Conservation (phyloP, 2,888 invertebrate species). For the Heptascelio sp. region DNA sequence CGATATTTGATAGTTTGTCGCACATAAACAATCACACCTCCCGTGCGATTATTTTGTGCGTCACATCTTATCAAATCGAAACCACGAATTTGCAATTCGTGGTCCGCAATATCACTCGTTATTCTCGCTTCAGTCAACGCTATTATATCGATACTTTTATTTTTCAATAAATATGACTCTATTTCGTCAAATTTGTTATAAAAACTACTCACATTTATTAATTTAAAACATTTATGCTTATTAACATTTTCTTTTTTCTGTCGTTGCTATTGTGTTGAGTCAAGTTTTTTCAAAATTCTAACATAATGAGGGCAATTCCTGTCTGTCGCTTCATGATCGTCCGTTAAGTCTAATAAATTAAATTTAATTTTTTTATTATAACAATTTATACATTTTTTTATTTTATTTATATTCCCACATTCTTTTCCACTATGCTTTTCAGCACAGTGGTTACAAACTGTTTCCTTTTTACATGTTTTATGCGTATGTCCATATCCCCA, state of each 20-base stretch:
- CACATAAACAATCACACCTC: neutral
- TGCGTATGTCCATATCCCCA: too few relatives aligned
- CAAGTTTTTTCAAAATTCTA: neutral
- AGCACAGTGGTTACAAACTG: neutral
- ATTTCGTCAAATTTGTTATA: slow-evolving; percentile 5
- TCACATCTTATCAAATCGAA: neutral
- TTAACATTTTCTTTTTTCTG: neutral
- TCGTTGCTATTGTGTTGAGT: neutral
- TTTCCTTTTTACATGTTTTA: neutral
- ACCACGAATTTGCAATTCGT: neutral
- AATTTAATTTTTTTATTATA: neutral
- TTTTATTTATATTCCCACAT: neutral
- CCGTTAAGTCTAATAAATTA: neutral
- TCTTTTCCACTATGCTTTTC: neutral
- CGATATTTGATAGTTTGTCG: neutral
- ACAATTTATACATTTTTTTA: neutral
- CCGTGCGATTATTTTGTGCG: neutral
- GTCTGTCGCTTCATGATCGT: too few relatives aligned
- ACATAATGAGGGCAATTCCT: too few relatives aligned
- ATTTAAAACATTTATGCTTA: neutral
- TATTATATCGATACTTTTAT: neutral
- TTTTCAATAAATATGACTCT: neutral
- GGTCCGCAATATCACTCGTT: neutral
- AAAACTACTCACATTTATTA: neutral
- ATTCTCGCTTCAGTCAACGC: neutral